Base-by-base conservation (phyloP, 35 echinoderm and acorn worm genomes). In the Ophiothrix spiculata region DNA sequence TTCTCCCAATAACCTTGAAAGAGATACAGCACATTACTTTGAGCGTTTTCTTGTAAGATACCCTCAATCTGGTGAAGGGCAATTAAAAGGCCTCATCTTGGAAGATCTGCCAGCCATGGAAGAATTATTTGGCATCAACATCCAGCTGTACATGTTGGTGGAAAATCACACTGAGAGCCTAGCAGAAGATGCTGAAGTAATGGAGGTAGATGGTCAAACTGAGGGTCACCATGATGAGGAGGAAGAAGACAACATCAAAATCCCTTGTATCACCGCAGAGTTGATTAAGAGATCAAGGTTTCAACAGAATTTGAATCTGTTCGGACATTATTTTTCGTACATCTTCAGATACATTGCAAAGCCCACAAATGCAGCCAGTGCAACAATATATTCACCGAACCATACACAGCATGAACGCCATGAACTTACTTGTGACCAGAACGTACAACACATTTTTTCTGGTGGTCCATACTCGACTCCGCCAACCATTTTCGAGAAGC, bases 301-400 rank as follows among this genome's bases (percentile, higher is more conserved):
- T 31, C 79, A 41, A 4, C 79, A 89, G 79, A 83, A 88, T 41
- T 38, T 92, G 12, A 92, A 88, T 45, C 19, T 92, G 28, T 83
- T 38, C 38, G 80, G 74, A 29, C 32, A 76, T 1, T 86, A 92
- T 56, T 92, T 92, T 40, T 89, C 86, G 2, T 88, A 83, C 64
- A 92, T 76, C 77, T 92, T 49, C 34, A 83, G 29, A 38, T 33
- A 4, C 84, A 92, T 76, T 83, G 86, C 32, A 39, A 88, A 31
- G 74, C 78, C 0, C 85, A 80, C 75, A 29, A 85, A 31, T 90
- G 73, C 38, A 32, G 33, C 6, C 82, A 79, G 60, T 87, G 39
- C 77, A 29, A 19, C 11, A 87, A 87, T 13, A n/a, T 92, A 38
- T 88, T 56, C 56, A 34, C 80, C 37, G 64, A 34, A 0, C 37